Base-by-base conservation (phyloP, 2,888 invertebrate genomes). In the Thysanoteuthis rhombus region DNA sequence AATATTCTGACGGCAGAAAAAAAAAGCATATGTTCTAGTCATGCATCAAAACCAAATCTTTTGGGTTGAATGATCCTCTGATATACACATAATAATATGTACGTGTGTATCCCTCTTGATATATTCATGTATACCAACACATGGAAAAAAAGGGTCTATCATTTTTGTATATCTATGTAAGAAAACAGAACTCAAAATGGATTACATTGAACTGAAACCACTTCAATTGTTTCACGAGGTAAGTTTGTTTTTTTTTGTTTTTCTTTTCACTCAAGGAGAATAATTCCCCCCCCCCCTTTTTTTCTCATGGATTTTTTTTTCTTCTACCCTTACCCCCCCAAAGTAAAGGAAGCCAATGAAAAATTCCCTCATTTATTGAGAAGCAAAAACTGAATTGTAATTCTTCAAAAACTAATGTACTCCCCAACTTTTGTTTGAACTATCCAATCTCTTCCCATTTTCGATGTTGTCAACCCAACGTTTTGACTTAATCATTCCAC, bases 141-240 rank as follows among this genome's bases (percentile, higher is more conserved):
- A 36, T 75, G 75, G 75, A 10, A n/a, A 75, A n/a, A 75, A 12
- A n/a, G n/a, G 16, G 12, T n/a, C n/a, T 36, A 3, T 75, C n/a
- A 12, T 75, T 75, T n/a, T n/a, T 58, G 58, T 45, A 22, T 52
- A 25, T 75, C 32, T n/a, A n/a, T 36, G 3, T 75, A 36, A 16
- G 36, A 75, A 36, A 75, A 75, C n/a, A n/a, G n/a, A 75, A 16
- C n/a, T 93, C 16, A 47, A 19, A 93, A 93, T 93, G 93, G 94
- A 94, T 52, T 94, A 94, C 91, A 93, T 93, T 52, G 94, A 94
- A 52, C 93, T 94, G 39, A 94, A 94, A 52, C 94, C 94, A 38
- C 90, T 94, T 25, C 94, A 94, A 93, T 91, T 94, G 75, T 52
- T 47, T 52, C 93, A 93, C 58, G 93, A 58, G 93, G 93, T 93